Evolutionary conservation across 2,113 vertebrate genomes (phyloP), one percentile per base, ranked within the genome.

Genomic region (Tragulus kanchil): DNA sequence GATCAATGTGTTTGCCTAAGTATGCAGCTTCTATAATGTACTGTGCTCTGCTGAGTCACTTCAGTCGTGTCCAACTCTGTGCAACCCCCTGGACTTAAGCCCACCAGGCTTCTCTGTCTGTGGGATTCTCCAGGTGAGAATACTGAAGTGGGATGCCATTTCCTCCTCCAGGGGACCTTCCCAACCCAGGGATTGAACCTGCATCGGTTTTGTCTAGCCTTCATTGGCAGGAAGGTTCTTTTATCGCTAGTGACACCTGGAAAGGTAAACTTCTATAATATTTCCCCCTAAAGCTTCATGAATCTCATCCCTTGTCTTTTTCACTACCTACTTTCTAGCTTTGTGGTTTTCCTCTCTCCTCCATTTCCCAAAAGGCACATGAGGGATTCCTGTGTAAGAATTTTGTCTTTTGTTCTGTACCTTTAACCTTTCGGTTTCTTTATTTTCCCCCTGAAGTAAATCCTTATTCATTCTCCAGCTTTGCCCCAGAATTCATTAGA

Each of bases 311-410:
- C 58, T 92, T 69, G 25, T 58, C 56, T 4, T 83, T n/a, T 28
- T 59, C 1, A 21, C 14, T 78, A 9, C 62, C 5, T 31, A 54
- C n/a, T 81, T 75, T 89, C 61, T 93, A 45, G 69, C 52, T 89
- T 93, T 61, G 26, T 85, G 65, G 17, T 71, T 89, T 78, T 90
- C 48, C 64, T 93, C 17, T 90, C 12, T 84, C 31, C 45, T 94
- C 26, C 26, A 14, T 90, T 95, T 81, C 42, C 14, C 48, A 89
- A 88, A 90, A 93, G 31, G 77, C 7, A 69, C 6, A 59, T 81
- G 58, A 64, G 59, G n/a, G 14, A 31, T 42, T 36, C 67, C 59
- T 79, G 1, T 50, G 61, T 61, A 93, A 31, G 8, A 93, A 71
- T 83, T 31, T 64, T 78, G 15, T 42, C 28, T 87, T 95, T 89